Percentiles rank a stretch among this genome's conserved stretches.
Evolutionary conservation across 2,888 invertebrate species (phyloP).

Genomic region (Clanis bilineata): DNA sequence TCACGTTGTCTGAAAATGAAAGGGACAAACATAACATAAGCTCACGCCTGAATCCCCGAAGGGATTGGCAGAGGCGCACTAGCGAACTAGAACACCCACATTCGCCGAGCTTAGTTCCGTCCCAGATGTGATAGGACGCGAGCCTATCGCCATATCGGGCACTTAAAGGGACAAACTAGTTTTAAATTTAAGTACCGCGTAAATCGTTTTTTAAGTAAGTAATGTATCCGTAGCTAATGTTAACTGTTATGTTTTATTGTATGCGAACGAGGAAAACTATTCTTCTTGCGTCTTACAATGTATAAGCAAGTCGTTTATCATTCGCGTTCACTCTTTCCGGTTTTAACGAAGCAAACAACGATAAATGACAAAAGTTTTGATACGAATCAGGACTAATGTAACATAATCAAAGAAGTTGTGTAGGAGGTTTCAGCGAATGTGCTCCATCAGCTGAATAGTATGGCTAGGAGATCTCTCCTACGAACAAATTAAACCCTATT

Average conservation of each 20-base stretch:
- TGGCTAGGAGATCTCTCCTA: conserved; percentile 32
- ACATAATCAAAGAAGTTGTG: conserved; percentile 42
- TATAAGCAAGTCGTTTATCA: neutral
- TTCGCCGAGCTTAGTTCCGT: no score
- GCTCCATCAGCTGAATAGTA: conserved; percentile 43
- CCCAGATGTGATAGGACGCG: no score
- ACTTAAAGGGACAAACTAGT: no score
- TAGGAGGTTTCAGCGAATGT: conserved; percentile 41
- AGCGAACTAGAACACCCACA: no score
- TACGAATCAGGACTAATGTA: conserved; percentile 32
- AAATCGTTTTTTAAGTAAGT: no score
- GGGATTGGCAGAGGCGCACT: no score
- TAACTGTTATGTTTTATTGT: neutral
- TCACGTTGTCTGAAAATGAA: no score
- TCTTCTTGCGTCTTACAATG: neutral
- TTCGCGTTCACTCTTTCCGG: conserved; percentile 18
- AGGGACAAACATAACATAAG: no score
- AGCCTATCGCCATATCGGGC: no score
- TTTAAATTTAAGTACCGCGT: no score
- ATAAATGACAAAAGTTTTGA: conserved; percentile 38
- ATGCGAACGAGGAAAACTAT: neutral
- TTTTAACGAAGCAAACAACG: conserved; percentile 31
- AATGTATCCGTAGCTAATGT: no score
- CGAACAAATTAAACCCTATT: conserved; percentile 55
- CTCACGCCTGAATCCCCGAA: no score